Conservation (phyloP, 1,140 invertebrate genomes). For the Drosophila sproati region DNA sequence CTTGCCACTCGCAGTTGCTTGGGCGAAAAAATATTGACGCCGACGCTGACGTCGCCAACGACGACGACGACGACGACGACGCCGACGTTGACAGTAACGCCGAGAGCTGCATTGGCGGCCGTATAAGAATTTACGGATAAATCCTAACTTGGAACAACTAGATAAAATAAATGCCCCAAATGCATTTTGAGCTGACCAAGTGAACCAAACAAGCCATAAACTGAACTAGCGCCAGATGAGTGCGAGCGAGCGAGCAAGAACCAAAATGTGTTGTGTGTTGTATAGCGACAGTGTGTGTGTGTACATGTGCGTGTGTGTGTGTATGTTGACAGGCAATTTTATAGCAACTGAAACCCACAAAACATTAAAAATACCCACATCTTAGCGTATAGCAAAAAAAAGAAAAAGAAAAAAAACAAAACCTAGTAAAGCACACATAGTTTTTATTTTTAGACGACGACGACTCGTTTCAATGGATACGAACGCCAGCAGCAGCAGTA, state of each 20-base stretch:
- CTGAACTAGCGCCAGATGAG: constrained; percentile 48
- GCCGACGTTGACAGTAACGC: constrained; percentile 20
- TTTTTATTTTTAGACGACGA: constrained; percentile 41
- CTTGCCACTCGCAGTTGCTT: constrained; percentile 45
- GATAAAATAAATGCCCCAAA: constrained; percentile 14
- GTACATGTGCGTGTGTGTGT: constrained; percentile 8
- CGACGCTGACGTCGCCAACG: constrained; percentile 14
- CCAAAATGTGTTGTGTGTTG: constrained; percentile 29
- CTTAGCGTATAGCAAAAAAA: constrained; percentile 15
- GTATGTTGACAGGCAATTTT: constrained; percentile 30
- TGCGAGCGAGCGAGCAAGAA: constrained; percentile 43
- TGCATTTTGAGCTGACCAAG: constrained; percentile 35
- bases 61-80: constrained; percentile 13
- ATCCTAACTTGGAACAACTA: constrained; percentile 22
- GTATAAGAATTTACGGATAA: constrained; percentile 32
- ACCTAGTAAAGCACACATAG: constrained; percentile 37
- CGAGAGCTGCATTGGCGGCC: constrained; percentile 10
- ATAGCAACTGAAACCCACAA: constrained; percentile 41
- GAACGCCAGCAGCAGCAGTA: constrained; percentile 40
- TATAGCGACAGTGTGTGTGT: constrained; percentile 6
- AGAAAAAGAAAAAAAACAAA: not conserved
- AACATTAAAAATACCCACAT: constrained; percentile 52
- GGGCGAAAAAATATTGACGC: constrained; percentile 31
- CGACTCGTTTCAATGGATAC: constrained; percentile 60
- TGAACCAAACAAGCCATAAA: constrained; percentile 37